Evolutionary conservation across 2,888 invertebrate species (phyloP).

Genomic region (Cephus rjabovi): DNA sequence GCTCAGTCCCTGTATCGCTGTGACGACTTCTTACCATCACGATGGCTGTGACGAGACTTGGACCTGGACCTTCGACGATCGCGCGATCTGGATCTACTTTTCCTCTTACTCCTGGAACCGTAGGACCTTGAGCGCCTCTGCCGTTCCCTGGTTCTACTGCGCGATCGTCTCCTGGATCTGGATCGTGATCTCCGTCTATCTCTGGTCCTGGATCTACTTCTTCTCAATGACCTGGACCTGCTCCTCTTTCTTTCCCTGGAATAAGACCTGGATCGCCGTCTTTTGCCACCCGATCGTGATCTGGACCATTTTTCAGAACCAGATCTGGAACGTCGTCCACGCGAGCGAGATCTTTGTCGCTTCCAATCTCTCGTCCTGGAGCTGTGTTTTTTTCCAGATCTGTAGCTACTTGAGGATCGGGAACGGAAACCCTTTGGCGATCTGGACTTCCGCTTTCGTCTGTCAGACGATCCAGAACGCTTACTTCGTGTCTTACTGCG

Average conservation of each 20-base stretch:
- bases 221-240: conserved; percentile 23
- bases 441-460: conserved; percentile 39
- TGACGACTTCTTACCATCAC: conserved; percentile 64
- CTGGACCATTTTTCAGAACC: conserved; percentile 45
- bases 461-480: conserved; percentile 28
- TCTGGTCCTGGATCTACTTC: conserved; percentile 26
- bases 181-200: conserved; percentile 45
- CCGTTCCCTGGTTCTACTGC: conserved; percentile 44
- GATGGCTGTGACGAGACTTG: conserved; percentile 46
- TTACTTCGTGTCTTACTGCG: conserved; percentile 27
- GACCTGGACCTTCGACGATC: conserved; percentile 27
- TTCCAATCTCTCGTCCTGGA: conserved; percentile 48
- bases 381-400: conserved; percentile 42
- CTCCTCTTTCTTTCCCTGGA: conserved; percentile 44
- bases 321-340: conserved; percentile 43
- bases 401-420: conserved; percentile 51
- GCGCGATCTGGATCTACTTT: conserved; percentile 50
- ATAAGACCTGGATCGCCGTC: conserved; percentile 34
- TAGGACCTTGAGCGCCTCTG: conserved; percentile 42
- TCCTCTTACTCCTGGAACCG: conserved; percentile 40
- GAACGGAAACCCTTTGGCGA: conserved; percentile 49
- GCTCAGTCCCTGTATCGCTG: conserved; percentile 63
- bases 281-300: conserved; percentile 50
- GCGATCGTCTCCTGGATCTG: conserved; percentile 36
- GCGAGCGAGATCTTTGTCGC: conserved; percentile 40